These are phyloP conservation scores for Otis tarda DNA, from an alignment of 2,113 vertebrate genomes.

Conservation along the genomic window DNA sequence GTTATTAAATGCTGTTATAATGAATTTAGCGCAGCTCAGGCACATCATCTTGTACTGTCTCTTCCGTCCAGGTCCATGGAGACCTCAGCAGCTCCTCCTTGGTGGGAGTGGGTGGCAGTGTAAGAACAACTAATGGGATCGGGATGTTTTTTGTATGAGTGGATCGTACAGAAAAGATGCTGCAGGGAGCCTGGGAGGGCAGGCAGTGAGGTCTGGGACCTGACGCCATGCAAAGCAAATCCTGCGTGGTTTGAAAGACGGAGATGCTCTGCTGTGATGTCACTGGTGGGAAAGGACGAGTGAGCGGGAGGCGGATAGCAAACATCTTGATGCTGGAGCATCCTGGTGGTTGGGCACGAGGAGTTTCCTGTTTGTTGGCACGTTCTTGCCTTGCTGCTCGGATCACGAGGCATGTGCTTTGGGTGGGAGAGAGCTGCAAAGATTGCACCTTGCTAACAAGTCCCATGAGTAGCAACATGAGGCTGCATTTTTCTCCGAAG, in stretches of 20 bases:
- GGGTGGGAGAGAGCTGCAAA: neutral
- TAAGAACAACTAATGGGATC: neutral
- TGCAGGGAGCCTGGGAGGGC: neutral
- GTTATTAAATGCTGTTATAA: neutral
- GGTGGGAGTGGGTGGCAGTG: neutral
- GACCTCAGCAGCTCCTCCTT: neutral
- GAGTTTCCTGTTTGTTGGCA: neutral
- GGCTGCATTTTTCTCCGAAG: neutral
- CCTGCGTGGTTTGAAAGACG: neutral
- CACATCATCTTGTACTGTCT: neutral
- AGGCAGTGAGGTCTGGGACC: neutral
- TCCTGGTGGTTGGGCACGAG: neutral
- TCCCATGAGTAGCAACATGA: neutral
- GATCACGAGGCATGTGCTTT: fast-evolving
- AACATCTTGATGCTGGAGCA: neutral
- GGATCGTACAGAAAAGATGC: neutral
- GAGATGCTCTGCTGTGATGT: neutral
- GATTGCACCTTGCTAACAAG: neutral
- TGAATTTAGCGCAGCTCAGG: neutral
- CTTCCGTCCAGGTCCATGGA: neutral
- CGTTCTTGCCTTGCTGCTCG: neutral
- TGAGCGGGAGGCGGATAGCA: neutral
- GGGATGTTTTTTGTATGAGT: neutral
- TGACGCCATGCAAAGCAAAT: neutral
- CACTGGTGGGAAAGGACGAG: neutral